Evolutionary conservation across 2,113 vertebrate species (phyloP).

Genomic region (Muntiacus muntjak): DNA sequence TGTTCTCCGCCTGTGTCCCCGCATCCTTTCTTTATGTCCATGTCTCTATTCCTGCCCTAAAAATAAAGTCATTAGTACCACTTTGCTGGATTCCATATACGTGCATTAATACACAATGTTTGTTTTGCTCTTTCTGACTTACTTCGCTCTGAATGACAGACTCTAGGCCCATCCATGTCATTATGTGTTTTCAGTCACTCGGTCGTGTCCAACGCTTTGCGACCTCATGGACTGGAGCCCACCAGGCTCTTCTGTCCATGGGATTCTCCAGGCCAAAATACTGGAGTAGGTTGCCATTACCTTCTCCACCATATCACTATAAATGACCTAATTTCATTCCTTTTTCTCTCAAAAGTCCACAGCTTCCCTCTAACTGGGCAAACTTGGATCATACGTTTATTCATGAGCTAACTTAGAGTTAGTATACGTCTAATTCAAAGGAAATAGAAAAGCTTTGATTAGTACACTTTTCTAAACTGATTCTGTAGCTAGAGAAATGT

Average conservation of each 20-base stretch:
- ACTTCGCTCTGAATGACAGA: neutral
- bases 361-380: neutral
- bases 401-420: neutral
- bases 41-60: neutral
- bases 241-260: neutral
- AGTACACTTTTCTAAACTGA: neutral
- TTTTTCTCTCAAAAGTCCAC: neutral
- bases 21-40: neutral
- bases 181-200: neutral
- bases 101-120: neutral
- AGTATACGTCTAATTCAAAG: neutral
- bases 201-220: neutral
- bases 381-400: neutral
- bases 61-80: neutral
- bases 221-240: neutral
- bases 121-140: neutral
- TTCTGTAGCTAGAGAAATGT: neutral
- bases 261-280: neutral
- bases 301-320: neutral
- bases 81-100: neutral
- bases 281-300: neutral
- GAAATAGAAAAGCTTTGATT: neutral
- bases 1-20: neutral
- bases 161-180: neutral
- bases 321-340: neutral